Conservation (phyloP, 2,888 invertebrate genomes). For the Megalurothrips usitatus region DNA sequence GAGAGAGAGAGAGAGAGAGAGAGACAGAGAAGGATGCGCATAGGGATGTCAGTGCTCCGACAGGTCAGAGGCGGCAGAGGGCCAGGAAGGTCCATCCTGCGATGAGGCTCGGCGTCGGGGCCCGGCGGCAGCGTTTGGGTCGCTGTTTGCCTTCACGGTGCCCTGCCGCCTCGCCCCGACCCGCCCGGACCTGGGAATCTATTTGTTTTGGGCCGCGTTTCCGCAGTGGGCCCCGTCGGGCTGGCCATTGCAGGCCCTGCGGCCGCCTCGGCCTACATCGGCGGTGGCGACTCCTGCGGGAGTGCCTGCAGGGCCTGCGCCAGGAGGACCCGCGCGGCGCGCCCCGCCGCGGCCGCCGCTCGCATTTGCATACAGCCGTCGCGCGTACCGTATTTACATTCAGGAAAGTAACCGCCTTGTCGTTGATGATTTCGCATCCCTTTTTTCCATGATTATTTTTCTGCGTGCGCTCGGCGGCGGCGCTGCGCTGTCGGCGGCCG, state of each 20-base stretch:
- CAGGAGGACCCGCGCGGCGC: too few species aligned
- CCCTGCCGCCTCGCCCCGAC: too few species aligned
- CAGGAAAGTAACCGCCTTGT: background rate
- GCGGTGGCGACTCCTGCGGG: background rate
- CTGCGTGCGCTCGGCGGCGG: background rate
- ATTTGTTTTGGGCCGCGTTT: too few species aligned
- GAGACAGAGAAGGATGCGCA: too few species aligned
- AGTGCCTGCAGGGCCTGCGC: background rate
- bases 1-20: background rate
- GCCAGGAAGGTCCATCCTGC: too few species aligned
- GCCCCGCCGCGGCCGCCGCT: background rate
- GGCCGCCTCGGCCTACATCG: too few species aligned
- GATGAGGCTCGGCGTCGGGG: too few species aligned
- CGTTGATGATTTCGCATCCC: background rate
- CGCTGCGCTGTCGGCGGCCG: background rate
- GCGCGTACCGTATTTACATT: slow-evolving; percentile 1
- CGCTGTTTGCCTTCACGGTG: too few species aligned
- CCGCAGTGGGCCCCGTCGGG: too few species aligned
- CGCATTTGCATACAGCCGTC: slow-evolving; percentile 3
- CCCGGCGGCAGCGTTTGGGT: too few species aligned
- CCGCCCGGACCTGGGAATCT: too few species aligned
- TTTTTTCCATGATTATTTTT: background rate
- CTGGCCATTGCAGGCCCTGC: too few species aligned
- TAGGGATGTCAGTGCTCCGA: background rate
- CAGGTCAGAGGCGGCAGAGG: background rate